Evolutionary conservation across 2,888 invertebrate genomes (phyloP).

Genomic region (Pheosia gnoma): DNA sequence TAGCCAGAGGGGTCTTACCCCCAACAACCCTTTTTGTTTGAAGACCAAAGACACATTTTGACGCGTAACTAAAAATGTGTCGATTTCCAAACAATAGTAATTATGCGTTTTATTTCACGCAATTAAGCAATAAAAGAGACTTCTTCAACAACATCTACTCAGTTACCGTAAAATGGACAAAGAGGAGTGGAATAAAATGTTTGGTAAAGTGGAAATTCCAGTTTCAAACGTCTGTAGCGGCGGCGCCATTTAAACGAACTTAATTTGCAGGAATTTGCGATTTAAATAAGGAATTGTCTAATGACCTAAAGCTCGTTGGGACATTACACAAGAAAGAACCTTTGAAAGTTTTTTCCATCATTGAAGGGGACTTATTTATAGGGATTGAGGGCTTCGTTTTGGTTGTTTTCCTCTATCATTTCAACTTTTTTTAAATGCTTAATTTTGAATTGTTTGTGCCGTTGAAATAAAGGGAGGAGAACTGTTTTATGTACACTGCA

Average conservation of each 20-base stretch:
- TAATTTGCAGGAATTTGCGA: conserved; percentile 53
- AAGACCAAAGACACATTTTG: neutral
- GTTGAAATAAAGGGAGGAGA: no score
- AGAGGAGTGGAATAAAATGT: conserved; percentile 34
- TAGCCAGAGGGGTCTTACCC: no score
- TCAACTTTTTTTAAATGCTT: neutral
- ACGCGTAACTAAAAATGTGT: conserved; percentile 5
- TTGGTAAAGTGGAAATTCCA: conserved; percentile 41
- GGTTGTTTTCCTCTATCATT: conserved; percentile 8
- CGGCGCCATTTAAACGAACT: conserved; percentile 47
- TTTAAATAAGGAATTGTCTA: conserved; percentile 56
- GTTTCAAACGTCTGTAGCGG: conserved; percentile 38
- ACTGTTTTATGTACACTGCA: no score
- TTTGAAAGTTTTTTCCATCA: conserved; percentile 26
- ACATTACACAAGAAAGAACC: conserved; percentile 38
- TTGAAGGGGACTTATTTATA: conserved; percentile 33
- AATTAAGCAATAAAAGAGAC: conserved; percentile 22
- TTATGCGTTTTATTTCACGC: conserved; percentile 15
- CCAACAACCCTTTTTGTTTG: no score
- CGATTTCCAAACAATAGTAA: conserved; percentile 10
- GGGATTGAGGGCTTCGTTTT: conserved; percentile 15
- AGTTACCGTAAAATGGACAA: conserved; percentile 34
- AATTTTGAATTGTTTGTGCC: neutral
- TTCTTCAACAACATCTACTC: conserved; percentile 25
- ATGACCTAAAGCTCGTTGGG: conserved; percentile 43